Base-by-base conservation (phyloP, 1,140 invertebrate genomes). In the Papilio polyxenes region DNA sequence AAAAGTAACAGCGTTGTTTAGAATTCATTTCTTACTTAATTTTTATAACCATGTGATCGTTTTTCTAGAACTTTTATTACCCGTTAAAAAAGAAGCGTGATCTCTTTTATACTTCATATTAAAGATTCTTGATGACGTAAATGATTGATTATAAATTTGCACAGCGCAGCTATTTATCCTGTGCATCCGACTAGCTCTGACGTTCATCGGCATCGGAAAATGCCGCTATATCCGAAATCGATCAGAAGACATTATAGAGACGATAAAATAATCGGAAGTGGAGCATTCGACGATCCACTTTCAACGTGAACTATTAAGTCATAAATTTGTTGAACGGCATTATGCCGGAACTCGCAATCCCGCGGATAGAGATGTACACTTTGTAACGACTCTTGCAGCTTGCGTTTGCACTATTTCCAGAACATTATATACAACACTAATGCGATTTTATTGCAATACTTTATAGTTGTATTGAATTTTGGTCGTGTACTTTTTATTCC, bases 251-350 rank as follows among this genome's bases (percentile, higher is more conserved):
- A 79, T 79, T 79, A 79, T 65, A 79, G 77, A 79, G 77, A 79
- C 77, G 77, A 79, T 56, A 79, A 79, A 79, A 79, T 79, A 79
- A 77, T 80, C 80, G 75, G 84, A 77, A 84, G 80, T 81, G 80
- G 82, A 82, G 76, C 83, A 83, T 84, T 83, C 62, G 77, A 44
- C 82, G 82, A 83, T 82, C 82, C 81, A 85, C 82, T 84, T 85
- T 79, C 82, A 82, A 65, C 75, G 75, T 81, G 74, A 81, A 82
- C 84, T 85, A 88, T 87, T 87, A 88, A 87, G 85, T 88, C 85
- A 86, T 88, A 88, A 88, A 88, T 88, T 88, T 87, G 84, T 84
- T 82, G 83, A 83, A 85, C 80, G 82, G 83, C 83, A 84, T 88
- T 87, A 84, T 84, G 82, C 80, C 82, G 85, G 82, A 83, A 78